Evolutionary conservation across 2,888 invertebrate species (phyloP), one percentile per base, ranked within the genome.

Genomic region (Meiosimyza decipiens): DNA sequence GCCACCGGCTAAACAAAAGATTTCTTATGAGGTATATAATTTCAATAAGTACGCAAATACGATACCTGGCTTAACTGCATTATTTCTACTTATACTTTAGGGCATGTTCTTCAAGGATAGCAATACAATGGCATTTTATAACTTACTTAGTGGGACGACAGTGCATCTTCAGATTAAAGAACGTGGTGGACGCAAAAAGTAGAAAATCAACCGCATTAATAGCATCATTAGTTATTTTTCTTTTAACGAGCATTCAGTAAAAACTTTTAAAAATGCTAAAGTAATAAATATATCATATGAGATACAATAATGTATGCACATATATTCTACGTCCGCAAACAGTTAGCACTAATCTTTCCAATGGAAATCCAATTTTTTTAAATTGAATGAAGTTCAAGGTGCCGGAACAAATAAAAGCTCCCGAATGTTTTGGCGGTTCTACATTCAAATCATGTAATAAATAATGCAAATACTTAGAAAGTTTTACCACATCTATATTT

Each of bases 61-160:
- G 16, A 12, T 7, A 54, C 2, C 1, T 9, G 7, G 18, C 2
- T n/a, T 16, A 54, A 54, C 54, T 40, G 11, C 16, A 60, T 71
- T 73, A 72, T 77, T 79, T 79, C 88, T 90, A 22, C 88, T 9
- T 9, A 40, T 40, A 40, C 40, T 40, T 7, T 40, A 98, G 95
- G 98, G 98, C 51, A 91, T 99, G 88, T 99, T 99, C 90, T 95
- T 99, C 89, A 99, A 99, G 86, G 99, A 99, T 88, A 95, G 93
- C 68, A 96, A 98, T 84, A 92, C 94, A 0, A 89, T 98, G 87
- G 99, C 97, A 1, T 99, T 93, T 89, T 99, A 99, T 89, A 99
- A 99, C 88, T 91, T 99, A 76, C 90, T 92, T 12, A 93, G 94
- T 50, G 95, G 95, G 69, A 93, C 94, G 1, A 89, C 93, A 12